Base-by-base conservation (phyloP, 1,140 invertebrate genomes). In the Meloidogyne floridensis region DNA sequence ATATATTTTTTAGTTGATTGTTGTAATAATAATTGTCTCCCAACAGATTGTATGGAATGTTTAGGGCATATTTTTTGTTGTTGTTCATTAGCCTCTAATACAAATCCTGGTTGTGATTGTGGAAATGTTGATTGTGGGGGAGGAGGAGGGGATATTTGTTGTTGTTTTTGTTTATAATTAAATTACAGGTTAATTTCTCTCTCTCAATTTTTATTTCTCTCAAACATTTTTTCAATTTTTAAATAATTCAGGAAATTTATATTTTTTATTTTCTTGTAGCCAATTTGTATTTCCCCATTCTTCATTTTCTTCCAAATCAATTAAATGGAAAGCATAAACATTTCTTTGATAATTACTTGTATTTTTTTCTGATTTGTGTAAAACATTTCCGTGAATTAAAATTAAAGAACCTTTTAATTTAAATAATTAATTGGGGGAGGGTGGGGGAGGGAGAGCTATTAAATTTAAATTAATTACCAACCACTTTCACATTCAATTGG, bases 241-340 rank as follows among this genome's bases (percentile, higher is more conserved):
- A 56, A 84, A 87, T n/a, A 87, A 53, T 72, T 81, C 72, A 1
- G 87, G 87, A 74, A 87, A 87, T 69, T 87, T 84, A 59, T 88
- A 89, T 32, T 75, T n/a, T 9, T 77, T 72, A 15, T 84, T 89
- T 75, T 80, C 78, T 85, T 88, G 87, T 9, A 88, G 76, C 83
- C 83, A 84, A 77, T 85, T 85, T 69, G 47, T 32, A 15, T 53
- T 18, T 8, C 43, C 72, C 84, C 83, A 86, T 69, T 56, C 53
- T 3, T 80, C 77, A 56, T 73, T 82, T 85, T 87, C 75, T 87
- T 91, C 87, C 90, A 89, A 3, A 90, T 98, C 96, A 76, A 95
- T 93, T 0, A 97, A 93, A 91, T 99, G 97, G 90, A 97, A 98
- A 6, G 96, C 98, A 91, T 98, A 98, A 3, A 95, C 95, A 85